A percentile compares a stretch with the other conserved stretches of the same genome.
Evolutionary conservation across 2,113 vertebrate species (phyloP).

Genomic region (Strix aluco): DNA sequence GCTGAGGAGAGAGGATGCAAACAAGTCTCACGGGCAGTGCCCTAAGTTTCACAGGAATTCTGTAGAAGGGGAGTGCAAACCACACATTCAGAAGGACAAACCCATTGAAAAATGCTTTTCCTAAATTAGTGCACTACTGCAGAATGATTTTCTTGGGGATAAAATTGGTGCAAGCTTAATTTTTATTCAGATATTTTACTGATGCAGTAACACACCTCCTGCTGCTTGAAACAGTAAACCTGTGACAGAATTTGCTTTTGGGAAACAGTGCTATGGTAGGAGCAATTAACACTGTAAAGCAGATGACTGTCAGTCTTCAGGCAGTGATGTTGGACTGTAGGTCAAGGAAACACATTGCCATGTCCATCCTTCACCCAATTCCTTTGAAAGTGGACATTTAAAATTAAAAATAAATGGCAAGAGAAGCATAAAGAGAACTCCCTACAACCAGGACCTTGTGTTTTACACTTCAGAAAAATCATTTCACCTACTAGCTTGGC

Average conservation of each 20-base stretch:
- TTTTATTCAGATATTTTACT: conserved; percentile 11
- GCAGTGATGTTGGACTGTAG: not conserved
- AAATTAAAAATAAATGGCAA: not conserved
- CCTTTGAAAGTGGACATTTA: not conserved
- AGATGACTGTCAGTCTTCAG: not conserved
- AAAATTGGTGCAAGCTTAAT: conserved; percentile 30
- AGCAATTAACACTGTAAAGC: not conserved
- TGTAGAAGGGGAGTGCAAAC: not conserved
- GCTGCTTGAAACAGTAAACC: conserved; percentile 19
- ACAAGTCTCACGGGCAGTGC: not conserved
- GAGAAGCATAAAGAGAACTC: not conserved
- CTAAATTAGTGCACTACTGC: not conserved
- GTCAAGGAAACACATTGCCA: not conserved
- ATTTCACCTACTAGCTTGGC: not conserved
- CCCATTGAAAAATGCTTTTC: not conserved
- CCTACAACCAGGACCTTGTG: not conserved
- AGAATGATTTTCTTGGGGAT: not conserved
- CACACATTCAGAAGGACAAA: not conserved
- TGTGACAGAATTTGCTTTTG: not conserved
- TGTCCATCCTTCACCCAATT: not conserved
- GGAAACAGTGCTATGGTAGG: not conserved
- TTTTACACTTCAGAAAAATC: not conserved
- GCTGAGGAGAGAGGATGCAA: not conserved
- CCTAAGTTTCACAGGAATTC: not conserved
- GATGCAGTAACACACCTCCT: not conserved